These are phyloP conservation scores for Oryzias melastigma DNA, from an alignment of 2,113 vertebrate genomes.

Conservation along the genomic window DNA sequence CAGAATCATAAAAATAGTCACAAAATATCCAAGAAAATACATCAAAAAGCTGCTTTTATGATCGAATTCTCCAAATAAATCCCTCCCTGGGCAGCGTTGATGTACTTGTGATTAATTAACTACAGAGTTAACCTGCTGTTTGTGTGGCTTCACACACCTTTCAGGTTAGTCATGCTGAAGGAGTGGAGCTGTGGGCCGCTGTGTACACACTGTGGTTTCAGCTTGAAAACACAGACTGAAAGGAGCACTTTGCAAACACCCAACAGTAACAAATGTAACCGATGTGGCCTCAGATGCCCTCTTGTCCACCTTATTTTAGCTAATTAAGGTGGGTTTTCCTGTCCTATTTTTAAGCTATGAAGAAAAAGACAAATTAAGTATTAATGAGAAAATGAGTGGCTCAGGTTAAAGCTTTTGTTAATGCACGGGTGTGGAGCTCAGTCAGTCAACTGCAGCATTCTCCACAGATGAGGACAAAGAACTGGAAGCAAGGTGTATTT, in stretches of 20 bases:
- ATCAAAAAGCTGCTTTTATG: no score
- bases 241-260: conserved; percentile 23
- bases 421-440: conserved; percentile 16
- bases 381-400: background rate
- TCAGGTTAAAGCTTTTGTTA: conserved; percentile 10
- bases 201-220: conserved; percentile 42
- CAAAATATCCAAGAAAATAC: no score
- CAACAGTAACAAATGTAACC: background rate
- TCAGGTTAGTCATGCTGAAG: conserved; percentile 40
- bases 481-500: background rate
- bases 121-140: conserved; percentile 15
- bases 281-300: background rate
- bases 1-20: no score
- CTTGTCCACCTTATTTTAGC: no score
- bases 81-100: no score
- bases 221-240: background rate
- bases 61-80: background rate
- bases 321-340: no score
- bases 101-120: conserved; percentile 27
- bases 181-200: conserved; percentile 9
- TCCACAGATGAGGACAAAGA: background rate
- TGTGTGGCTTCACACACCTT: conserved; percentile 20
- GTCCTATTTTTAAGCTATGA: no score
- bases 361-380: background rate
- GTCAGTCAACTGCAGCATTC: background rate